phyloP scores from a whole-genome alignment of 2,113 vertebrate species.

The Petrocephalus zakoni region DNA sequence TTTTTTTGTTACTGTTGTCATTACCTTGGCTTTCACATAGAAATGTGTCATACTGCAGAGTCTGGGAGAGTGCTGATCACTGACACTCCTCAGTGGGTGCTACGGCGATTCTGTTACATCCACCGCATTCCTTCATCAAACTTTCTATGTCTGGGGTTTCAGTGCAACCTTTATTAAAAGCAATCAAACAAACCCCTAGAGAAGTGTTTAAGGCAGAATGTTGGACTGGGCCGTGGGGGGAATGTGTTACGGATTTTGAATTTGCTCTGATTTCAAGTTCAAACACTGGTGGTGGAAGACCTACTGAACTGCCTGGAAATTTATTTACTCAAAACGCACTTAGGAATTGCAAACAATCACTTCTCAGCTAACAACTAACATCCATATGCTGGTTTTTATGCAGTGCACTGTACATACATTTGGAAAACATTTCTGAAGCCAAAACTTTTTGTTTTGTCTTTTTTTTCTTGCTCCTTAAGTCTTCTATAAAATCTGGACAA shows the following conservation, averaged over 20 bases:
- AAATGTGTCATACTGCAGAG: not conserved
- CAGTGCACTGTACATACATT: not conserved
- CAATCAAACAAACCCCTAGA: not conserved
- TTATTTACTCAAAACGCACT: not conserved
- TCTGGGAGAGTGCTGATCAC: slow-evolving; percentile 4
- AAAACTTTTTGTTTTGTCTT: not conserved
- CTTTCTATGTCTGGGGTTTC: slow-evolving; percentile 15
- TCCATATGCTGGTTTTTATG: not conserved
- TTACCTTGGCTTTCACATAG: slow-evolving; percentile 9
- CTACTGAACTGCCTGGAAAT: not conserved
- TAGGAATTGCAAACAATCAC: not conserved
- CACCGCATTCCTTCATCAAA: not conserved
- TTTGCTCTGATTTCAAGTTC: not conserved
- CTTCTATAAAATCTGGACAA: not conserved
- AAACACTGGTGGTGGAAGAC: not conserved
- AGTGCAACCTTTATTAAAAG: not conserved
- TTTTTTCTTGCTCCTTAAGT: not conserved
- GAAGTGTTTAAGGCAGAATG: not conserved
- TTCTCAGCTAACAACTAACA: not conserved
- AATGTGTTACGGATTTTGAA: not conserved
- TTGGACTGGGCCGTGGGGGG: not conserved
- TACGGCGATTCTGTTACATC: not conserved
- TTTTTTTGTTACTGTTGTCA: not conserved
- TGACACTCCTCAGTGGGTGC: not conserved
- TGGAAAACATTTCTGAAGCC: not conserved